Evolutionary conservation across 2,888 invertebrate genomes (phyloP), one percentile per base, ranked within the genome.

Genomic region (Eupithecia abbreviata): DNA sequence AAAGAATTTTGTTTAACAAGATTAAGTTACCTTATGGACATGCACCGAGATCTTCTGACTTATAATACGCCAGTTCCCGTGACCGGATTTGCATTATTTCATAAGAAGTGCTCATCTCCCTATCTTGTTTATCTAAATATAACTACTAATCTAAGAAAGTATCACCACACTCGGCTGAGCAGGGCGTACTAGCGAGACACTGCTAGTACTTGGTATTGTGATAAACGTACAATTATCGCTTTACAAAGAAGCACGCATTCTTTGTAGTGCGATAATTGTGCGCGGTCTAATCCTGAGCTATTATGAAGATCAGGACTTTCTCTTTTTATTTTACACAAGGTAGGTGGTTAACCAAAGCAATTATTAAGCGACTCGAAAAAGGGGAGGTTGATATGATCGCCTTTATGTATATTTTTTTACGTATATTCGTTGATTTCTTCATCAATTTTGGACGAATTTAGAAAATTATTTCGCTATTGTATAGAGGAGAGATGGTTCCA

Each of bases 251-350:
- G 30, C 30, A 30, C 30, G 30, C 30, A 30, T 30, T 30, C 30
- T 30, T 30, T 30, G 30, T 30, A 30, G 30, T 67, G 71, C 70
- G 77, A 30, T 30, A 30, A 30, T 30, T 47, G 47, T 30, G 69
- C 69, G 69, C 47, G 13, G 9, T 69, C 73, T 73, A 73, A 78
- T 78, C 73, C 75, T 75, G 71, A 41, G 73, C 72, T 70, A 77
- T 73, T 78, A 73, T 71, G 49, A 73, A 73, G 51, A 78, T 68
- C 71, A 70, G 45, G 43, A 49, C 78, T 75, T 78, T 78, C 75
- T 68, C 77, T 73, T 65, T 51, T 41, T 66, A 42, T 68, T n/a
- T 43, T 69, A n/a, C 3, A 69, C 47, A 49, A 47, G 9, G 13
- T 66, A 30, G 30, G 62, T 69, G 30, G 18, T 30, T 68, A 9